Evolutionary conservation across 2,797 vertebrate genomes (phyloP).

Genomic region (Platalea minor): DNA sequence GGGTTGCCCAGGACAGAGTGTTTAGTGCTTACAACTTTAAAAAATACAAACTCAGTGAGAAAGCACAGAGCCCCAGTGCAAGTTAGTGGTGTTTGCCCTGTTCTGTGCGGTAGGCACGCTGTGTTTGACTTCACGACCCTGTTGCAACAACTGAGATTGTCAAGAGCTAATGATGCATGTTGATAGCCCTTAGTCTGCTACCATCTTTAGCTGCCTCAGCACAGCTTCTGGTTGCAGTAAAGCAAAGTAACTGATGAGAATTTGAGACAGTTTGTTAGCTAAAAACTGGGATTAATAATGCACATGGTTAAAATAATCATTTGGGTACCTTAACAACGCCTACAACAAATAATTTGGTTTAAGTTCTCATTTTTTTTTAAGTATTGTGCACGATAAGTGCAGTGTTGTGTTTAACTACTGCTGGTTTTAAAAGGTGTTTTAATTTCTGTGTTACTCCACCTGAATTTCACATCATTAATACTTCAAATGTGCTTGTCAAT

Average conservation of each 20-base stretch:
- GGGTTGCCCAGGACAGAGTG: neutral
- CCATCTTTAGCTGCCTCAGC: neutral
- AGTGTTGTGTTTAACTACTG: neutral
- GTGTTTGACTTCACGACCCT: neutral
- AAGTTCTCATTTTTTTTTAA: neutral
- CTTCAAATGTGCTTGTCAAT: neutral
- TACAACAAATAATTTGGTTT: neutral
- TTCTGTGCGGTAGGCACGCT: rapidly evolving
- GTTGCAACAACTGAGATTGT: neutral
- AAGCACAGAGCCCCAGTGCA: rapidly evolving
- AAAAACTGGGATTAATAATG: neutral
- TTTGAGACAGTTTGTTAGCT: neutral
- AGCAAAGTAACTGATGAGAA: neutral
- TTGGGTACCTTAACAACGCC: neutral
- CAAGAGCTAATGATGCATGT: neutral
- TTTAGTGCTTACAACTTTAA: neutral
- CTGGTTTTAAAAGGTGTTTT: neutral
- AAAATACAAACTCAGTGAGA: neutral
- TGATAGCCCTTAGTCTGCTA: neutral
- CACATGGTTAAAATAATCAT: neutral
- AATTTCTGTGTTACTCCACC: neutral
- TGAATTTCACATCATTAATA: neutral
- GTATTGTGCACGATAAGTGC: neutral
- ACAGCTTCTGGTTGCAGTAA: neutral
- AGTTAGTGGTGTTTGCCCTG: too few species aligned